Evolutionary conservation across 2,888 invertebrate genomes (phyloP), one percentile per base, ranked within the genome.

Genomic region (Zhuqinia jingwanae): DNA sequence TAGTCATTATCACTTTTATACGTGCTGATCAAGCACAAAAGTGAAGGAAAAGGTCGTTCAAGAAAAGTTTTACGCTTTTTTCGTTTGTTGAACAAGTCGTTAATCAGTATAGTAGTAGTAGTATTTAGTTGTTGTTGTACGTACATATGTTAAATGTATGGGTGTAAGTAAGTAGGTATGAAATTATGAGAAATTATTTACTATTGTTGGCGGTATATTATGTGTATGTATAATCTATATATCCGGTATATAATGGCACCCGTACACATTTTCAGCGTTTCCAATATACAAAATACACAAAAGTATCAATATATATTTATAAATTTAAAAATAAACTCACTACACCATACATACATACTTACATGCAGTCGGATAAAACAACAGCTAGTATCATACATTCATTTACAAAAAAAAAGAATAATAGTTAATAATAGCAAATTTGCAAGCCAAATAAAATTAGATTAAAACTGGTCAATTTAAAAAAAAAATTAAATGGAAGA

Each of bases 171-270:
- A 2, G 50, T 15, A 50, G 50, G 50, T 15, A 50, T 50, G 50
- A 13, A n/a, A 47, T n/a, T 47, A 15, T 47, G 47, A n/a, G n/a
- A n/a, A n/a, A n/a, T 47, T 47, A 10, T 1, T 47, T n/a, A n/a
- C 47, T 47, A n/a, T 10, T 47, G 47, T 47, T n/a, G n/a, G n/a
- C n/a, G n/a, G n/a, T n/a, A n/a, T n/a, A n/a, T n/a, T n/a, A n/a
- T n/a, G n/a, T n/a, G n/a, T n/a, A n/a, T n/a, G n/a, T n/a, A n/a
- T n/a, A n/a, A n/a, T n/a, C n/a, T n/a, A n/a, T n/a, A 60, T 60
- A 60, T 83, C 83, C 83, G 78, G 78, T 84, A 86, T 81, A 58
- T 56, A 87, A 82, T 87, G 87, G 87, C 87, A 87, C 87, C 87
- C 87, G 87, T 87, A 87, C 87, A 87, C 78, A 82, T 60, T 82